Evolutionary conservation across 2,113 vertebrate genomes (phyloP).

Genomic region (Mormyrus lacerda): DNA sequence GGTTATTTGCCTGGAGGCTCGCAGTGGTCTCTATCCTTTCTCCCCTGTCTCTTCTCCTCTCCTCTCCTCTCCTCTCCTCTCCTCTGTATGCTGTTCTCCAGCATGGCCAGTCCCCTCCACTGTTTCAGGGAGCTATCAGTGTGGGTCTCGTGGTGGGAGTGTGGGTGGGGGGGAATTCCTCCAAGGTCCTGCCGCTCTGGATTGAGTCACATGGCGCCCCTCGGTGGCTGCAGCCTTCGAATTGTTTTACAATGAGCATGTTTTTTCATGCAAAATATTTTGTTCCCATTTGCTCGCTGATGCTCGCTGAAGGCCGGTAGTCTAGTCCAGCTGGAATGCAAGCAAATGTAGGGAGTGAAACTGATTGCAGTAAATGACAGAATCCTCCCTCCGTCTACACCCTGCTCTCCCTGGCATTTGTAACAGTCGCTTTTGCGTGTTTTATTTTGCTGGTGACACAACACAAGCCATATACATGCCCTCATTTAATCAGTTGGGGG

Average conservation of each 20-base stretch:
- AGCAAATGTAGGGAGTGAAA: neutral
- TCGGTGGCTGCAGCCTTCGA: neutral
- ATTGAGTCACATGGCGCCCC: slow-evolving; percentile 23
- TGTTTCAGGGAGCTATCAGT: slow-evolving; percentile 28
- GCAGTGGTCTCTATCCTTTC: neutral
- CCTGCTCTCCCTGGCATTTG: neutral
- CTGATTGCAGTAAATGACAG: slow-evolving; percentile 3
- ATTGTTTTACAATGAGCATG: neutral
- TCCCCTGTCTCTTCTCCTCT: neutral
- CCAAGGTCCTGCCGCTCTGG: slow-evolving; percentile 37
- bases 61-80: neutral
- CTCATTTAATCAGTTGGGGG: slow-evolving; percentile 30
- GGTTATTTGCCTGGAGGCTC: neutral
- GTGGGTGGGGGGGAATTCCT: slow-evolving; percentile 25
- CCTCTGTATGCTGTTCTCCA: neutral
- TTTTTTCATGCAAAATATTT: neutral
- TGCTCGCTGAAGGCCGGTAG: neutral
- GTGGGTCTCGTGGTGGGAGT: slow-evolving; percentile 25
- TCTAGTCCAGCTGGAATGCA: neutral
- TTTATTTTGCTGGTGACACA: slow-evolving; percentile 4
- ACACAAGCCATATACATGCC: slow-evolving; percentile 40
- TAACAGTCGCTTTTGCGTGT: neutral
- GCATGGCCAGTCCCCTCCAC: neutral
- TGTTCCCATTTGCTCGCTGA: neutral
- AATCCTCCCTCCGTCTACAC: neutral